Conservation (phyloP, 2,113 vertebrate species). For the Helogale parvula region DNA sequence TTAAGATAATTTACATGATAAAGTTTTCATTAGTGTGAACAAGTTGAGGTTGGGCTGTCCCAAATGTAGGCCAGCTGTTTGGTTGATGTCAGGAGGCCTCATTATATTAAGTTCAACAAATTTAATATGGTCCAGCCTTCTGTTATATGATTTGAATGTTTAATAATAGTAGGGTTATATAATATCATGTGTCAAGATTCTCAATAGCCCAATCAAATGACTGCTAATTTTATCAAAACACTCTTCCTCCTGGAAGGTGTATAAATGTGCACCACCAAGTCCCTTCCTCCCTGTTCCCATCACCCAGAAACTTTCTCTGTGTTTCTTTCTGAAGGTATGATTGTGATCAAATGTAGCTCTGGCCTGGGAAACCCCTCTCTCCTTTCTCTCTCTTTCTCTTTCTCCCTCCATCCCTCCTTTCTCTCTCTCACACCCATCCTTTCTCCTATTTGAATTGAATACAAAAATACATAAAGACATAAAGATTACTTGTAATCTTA, state of each 20-base stretch:
- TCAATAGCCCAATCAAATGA: neutral
- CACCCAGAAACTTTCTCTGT: neutral
- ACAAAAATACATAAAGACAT: neutral
- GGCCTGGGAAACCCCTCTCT: neutral
- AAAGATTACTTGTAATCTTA: neutral
- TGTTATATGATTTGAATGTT: neutral
- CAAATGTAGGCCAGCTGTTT: neutral
- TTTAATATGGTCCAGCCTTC: neutral
- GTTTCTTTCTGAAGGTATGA: neutral
- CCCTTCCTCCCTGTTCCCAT: neutral
- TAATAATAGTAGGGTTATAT: neutral
- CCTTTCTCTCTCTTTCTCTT: neutral
- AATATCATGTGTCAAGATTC: neutral
- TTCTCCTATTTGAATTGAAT: neutral
- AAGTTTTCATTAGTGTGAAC: neutral
- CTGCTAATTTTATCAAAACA: neutral
- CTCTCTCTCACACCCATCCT: neutral
- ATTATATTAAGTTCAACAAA: neutral
- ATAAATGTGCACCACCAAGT: neutral
- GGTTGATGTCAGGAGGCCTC: neutral
- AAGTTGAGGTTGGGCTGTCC: neutral
- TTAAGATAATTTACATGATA: neutral
- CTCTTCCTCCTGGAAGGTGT: neutral
- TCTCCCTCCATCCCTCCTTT: neutral
- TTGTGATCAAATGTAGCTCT: neutral